Base-by-base conservation (phyloP, 2,888 invertebrate species). In the Callyntrura sp. region DNA sequence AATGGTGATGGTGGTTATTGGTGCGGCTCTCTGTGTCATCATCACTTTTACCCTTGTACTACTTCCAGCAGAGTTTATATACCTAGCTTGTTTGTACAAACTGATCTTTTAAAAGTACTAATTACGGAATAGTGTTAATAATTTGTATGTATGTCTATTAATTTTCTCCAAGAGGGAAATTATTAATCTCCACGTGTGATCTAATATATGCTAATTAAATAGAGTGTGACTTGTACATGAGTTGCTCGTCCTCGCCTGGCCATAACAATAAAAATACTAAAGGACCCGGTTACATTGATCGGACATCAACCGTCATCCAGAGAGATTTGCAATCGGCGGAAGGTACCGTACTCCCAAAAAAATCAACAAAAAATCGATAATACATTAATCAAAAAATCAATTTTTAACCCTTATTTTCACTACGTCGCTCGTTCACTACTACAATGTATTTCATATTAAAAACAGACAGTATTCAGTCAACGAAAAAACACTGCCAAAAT, bases 291-390 rank as follows among this genome's bases (percentile, higher is more conserved):
- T 97, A 97, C 94, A 98, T 98, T 95, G 98, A 98, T 96, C 97
- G 98, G 95, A 97, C 98, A 95, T 97, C 98, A 95, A 98, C 98
- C 95, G 98, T 98, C 95, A 98, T 98, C 95, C 97, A 97, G 95
- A 98, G 98, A 96, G 98, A 98, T 94, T 90, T 90, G 85, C 89
- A 90, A 90, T 65, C 85, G 85, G 89, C 86, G 86, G 89, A 90
- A 90, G 89, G 89, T 90, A 90, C 89, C 85, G 81, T 78, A 25
- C 23, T 62, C 81, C 60, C 20, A 43, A 62, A 62, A 79, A 35
- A 35, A 35, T 35, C 35, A 35, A 35, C 35, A 35, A 35, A 35
- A 78, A 78, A 78, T 78, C 78, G 55, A 78, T 81, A 81, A 81
- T 62, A 81, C 62, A 62, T 43, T 62, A 81, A 81, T 62, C 81